phyloP scores from a whole-genome alignment of 53 echinoderm and acorn worm species.

The Paelopatides confundens region DNA sequence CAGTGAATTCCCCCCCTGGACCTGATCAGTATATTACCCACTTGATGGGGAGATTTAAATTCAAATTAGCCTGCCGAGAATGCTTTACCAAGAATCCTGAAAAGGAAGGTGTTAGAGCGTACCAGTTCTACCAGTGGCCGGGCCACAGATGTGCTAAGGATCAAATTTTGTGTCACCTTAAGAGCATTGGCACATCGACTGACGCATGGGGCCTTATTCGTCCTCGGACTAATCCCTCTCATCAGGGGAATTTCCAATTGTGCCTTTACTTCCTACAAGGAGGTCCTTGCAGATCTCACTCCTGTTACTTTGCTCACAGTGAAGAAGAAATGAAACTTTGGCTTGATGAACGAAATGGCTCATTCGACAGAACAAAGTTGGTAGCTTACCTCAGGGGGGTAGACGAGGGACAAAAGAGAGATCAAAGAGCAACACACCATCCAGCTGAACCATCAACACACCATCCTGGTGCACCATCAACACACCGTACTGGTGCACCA shows the following conservation, averaged over 20 bases:
- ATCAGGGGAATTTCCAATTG: constrained; percentile 64
- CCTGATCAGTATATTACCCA: background rate
- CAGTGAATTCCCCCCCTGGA: background rate
- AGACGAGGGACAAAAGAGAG: background rate
- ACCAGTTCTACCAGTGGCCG: background rate
- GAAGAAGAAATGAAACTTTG: constrained; percentile 75
- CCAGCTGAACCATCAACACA: too few relatives aligned
- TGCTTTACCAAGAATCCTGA: constrained; percentile 12
- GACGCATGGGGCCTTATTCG: constrained; percentile 79
- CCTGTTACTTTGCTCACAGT: constrained; percentile 85
- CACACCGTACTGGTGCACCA: too few relatives aligned
- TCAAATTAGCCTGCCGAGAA: background rate
- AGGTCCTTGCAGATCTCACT: constrained; percentile 2
- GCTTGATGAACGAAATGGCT: constrained; percentile 70
- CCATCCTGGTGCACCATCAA: too few relatives aligned
- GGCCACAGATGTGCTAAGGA: constrained; percentile 6
- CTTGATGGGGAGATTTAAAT: background rate
- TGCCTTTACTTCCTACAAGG: constrained; percentile 68
- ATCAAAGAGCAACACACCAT: background rate
- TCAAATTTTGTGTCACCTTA: background rate
- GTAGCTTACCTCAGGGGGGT: background rate
- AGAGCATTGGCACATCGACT: background rate
- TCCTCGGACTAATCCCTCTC: constrained; percentile 67
- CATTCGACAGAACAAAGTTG: constrained; percentile 63
- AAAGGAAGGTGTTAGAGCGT: background rate